Conservation (phyloP, 2,888 invertebrate genomes). For the Agrenia bidenticulata region DNA sequence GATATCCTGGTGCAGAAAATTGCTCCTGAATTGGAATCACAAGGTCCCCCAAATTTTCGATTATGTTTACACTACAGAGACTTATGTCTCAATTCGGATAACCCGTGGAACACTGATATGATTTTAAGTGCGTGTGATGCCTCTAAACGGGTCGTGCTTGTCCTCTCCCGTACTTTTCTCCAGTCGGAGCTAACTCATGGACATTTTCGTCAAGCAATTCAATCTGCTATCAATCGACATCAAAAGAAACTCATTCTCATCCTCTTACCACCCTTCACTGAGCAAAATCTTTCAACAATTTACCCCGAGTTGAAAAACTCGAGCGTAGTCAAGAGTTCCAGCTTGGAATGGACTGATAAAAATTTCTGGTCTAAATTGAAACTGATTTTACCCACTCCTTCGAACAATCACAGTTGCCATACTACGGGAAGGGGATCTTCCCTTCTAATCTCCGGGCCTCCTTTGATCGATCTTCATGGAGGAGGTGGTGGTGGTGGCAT, state of each 20-base stretch:
- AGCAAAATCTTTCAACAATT: constrained; percentile 33
- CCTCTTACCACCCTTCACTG: constrained; percentile 55
- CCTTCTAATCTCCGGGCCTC: constrained; percentile 15
- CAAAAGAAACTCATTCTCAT: constrained; percentile 64
- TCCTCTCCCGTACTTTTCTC: constrained; percentile 83
- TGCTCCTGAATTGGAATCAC: constrained; percentile 57
- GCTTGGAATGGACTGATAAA: constrained; percentile 43
- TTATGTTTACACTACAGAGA: constrained; percentile 75
- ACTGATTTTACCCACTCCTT: constrained; percentile 35
- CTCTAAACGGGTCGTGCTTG: constrained; percentile 73
- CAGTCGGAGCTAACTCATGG: constrained; percentile 83
- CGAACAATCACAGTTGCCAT: neutral
- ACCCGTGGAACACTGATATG: constrained; percentile 57
- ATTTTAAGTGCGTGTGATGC: constrained; percentile 58
- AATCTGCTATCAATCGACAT: constrained; percentile 66
- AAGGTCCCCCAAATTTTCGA: constrained; percentile 56
- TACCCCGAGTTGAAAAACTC: constrained; percentile 34
- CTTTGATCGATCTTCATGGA: constrained; percentile 20
- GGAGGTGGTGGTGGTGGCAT: neutral
- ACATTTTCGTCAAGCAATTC: constrained; percentile 84
- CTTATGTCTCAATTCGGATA: constrained; percentile 55
- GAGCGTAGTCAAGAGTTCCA: constrained; percentile 19
- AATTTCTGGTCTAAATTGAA: constrained; percentile 48
- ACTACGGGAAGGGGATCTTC: constrained; percentile 8
- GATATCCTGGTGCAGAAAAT: constrained; percentile 60